Evolutionary conservation across 2,113 vertebrate species (phyloP).

Genomic region (Chroicocephalus ridibundus): DNA sequence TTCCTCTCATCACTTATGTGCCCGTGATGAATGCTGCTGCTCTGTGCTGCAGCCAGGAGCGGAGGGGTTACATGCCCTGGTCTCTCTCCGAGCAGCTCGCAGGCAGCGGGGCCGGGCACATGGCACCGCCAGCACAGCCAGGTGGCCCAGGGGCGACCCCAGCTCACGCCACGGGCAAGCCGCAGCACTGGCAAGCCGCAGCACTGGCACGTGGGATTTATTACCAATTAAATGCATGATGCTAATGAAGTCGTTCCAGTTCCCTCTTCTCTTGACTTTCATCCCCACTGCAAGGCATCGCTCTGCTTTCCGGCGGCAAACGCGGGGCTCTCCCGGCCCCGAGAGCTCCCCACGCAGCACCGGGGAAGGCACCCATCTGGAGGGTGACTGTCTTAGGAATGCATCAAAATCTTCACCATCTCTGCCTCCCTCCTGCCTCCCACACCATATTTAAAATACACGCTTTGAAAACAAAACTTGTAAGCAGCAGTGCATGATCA

Average conservation of each 20-base stretch:
- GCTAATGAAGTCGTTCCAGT: neutral
- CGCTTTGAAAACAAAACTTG: neutral
- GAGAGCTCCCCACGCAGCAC: neutral
- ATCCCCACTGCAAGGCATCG: accelerated
- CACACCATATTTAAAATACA: neutral
- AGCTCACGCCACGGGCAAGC: accelerated
- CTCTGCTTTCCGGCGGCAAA: accelerated
- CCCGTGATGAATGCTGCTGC: neutral
- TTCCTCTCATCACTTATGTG: neutral
- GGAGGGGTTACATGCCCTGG: neutral
- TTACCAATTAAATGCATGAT: neutral
- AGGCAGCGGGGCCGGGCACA: accelerated
- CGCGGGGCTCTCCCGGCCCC: accelerated
- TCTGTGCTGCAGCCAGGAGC: neutral
- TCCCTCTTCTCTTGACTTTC: neutral
- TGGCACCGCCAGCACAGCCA: accelerated
- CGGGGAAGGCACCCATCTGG: neutral
- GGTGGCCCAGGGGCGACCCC: neutral
- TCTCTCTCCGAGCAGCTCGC: neutral
- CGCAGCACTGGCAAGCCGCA: neutral
- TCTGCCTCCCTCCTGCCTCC: neutral
- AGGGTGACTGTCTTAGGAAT: neutral
- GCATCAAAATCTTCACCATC: neutral
- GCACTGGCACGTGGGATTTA: accelerated
- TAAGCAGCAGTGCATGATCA: neutral